phyloP scores from a whole-genome alignment of 2,888 invertebrate species.

The Eupithecia subfuscata region DNA sequence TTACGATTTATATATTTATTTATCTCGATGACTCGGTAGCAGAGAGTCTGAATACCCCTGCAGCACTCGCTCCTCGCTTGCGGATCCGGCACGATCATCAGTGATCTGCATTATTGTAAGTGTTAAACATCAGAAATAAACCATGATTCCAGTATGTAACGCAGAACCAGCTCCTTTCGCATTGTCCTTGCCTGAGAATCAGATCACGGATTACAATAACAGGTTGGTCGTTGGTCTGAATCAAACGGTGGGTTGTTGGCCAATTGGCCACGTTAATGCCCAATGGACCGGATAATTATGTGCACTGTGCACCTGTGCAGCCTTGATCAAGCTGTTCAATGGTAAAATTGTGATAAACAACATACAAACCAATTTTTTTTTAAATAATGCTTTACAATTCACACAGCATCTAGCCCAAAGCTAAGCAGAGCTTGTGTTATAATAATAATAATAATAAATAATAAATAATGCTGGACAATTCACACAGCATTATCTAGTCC shows the following conservation, averaged over 20 bases:
- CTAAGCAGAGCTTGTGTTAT: no score
- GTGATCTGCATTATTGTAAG: no score
- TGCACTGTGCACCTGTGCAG: conserved; percentile 2
- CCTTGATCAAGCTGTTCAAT: background rate
- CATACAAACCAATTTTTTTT: background rate
- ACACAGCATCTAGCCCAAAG: no score
- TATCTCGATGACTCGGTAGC: no score
- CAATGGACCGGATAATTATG: conserved; percentile 14
- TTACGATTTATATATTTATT: no score
- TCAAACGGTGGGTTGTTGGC: conserved; percentile 12
- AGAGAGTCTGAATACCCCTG: no score
- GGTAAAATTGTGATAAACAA: background rate
- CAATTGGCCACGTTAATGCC: conserved; percentile 15
- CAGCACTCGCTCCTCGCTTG: no score
- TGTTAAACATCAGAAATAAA: background rate
- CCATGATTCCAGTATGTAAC: conserved; percentile 6
- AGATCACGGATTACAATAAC: conserved; percentile 24
- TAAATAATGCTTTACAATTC: no score
- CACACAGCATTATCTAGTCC: no score
- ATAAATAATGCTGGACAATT: no score
- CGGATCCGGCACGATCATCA: no score
- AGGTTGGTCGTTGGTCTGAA: conserved; percentile 14
- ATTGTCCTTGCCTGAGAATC: conserved; percentile 27
- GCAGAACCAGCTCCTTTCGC: background rate
- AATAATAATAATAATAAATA: no score